Conservation (phyloP, 1,140 invertebrate species). For the Drosophila sp. region DNA sequence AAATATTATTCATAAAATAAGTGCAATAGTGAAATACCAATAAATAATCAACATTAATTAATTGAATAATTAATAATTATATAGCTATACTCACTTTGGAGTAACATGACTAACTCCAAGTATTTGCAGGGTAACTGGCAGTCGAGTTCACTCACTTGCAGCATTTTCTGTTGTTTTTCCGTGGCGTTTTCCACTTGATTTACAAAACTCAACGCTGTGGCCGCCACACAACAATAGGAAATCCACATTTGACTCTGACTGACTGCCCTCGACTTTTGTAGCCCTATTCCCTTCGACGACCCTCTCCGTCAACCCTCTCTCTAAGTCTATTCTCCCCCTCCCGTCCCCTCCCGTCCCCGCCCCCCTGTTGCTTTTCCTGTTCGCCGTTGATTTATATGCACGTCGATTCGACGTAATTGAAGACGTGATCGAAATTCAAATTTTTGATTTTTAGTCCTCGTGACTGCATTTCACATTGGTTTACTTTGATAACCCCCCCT, state of each 20-base stretch:
- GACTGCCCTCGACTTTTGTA: constrained; percentile 8
- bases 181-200: constrained; percentile 80
- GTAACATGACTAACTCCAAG: no score
- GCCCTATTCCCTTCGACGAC: neutral
- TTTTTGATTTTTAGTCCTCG: constrained; percentile 76
- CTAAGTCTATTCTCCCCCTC: neutral
- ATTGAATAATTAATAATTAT: no score
- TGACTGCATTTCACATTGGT: constrained; percentile 57
- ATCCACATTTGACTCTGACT: constrained; percentile 79
- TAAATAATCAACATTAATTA: no score
- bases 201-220: constrained; percentile 71
- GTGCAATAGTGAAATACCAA: no score
- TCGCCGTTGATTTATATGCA: constrained; percentile 81
- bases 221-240: constrained; percentile 44
- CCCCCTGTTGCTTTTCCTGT: constrained; percentile 32
- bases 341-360: neutral
- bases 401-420: constrained; percentile 83
- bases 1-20: no score
- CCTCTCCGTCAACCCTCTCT: neutral
- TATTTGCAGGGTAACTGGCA: neutral
- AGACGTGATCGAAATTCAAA: constrained; percentile 83
- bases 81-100: no score
- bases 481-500: neutral
- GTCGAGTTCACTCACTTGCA: neutral
- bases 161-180: constrained; percentile 33